Conservation (phyloP, 2,113 vertebrate genomes). For the Noctilio leporinus region DNA sequence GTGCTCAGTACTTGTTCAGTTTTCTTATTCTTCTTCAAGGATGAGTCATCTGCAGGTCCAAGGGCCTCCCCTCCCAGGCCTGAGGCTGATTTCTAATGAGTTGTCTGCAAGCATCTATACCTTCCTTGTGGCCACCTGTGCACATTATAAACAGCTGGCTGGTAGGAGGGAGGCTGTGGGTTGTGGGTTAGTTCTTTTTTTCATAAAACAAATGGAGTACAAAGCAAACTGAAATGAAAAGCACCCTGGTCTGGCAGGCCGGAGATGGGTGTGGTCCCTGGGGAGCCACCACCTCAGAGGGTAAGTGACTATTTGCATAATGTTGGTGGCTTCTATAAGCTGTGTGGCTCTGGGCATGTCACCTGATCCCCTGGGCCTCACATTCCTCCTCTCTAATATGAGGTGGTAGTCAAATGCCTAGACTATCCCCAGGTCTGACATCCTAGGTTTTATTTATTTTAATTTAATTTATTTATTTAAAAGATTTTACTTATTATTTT, state of each 20-base stretch:
- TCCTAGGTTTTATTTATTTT: background rate
- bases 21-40: background rate
- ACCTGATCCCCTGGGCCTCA: background rate
- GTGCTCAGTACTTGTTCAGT: background rate
- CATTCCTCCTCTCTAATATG: background rate
- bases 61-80: slow-evolving; percentile 49
- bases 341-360: fast-evolving
- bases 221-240: background rate
- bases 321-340: background rate
- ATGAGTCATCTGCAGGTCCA: slow-evolving; percentile 37
- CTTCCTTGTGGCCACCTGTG: slow-evolving; percentile 55
- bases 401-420: background rate
- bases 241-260: background rate
- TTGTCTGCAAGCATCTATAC: background rate
- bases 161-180: background rate
- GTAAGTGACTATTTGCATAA: too few relatives aligned
- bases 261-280: background rate
- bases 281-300: background rate
- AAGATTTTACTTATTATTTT: too few relatives aligned
- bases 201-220: background rate
- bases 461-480: too few relatives aligned
- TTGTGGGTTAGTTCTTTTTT: background rate
- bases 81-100: slow-evolving; percentile 41
- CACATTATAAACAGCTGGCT: slow-evolving; percentile 21
- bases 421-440: background rate